Evolutionary conservation across 2,113 vertebrate species (phyloP).

Genomic region (Carassius auratus): DNA sequence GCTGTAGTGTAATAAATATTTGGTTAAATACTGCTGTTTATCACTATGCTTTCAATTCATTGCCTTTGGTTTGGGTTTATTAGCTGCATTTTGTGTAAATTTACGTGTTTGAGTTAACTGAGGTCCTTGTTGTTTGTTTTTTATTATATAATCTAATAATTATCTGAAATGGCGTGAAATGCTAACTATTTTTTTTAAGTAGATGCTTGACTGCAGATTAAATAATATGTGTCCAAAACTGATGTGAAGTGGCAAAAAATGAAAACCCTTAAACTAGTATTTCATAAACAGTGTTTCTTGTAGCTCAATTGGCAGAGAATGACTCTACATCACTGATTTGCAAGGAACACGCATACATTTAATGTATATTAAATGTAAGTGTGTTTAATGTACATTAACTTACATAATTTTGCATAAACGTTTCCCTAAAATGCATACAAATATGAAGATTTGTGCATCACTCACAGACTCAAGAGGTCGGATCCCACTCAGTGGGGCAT

Average conservation of each 20-base stretch:
- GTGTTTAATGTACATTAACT: background rate
- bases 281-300: no score
- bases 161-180: background rate
- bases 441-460: conserved; percentile 50
- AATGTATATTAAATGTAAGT: background rate
- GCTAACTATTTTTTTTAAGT: background rate
- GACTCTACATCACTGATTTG: background rate
- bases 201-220: background rate
- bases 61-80: conserved; percentile 8
- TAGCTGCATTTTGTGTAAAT: background rate
- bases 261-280: background rate
- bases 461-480: conserved; percentile 85
- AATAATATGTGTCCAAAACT: background rate
- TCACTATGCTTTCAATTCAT: background rate
- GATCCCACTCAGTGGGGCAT: conserved; percentile 77
- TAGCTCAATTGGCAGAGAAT: background rate
- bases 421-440: background rate
- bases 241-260: background rate
- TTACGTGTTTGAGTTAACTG: background rate
- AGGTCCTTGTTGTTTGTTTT: background rate
- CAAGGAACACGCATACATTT: background rate
- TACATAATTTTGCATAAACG: background rate
- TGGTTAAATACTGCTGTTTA: background rate
- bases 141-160: background rate
- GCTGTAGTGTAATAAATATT: conserved; percentile 25